Evolutionary conservation across 2,113 vertebrate species (phyloP).

Genomic region (Montifringilla adamsi): DNA sequence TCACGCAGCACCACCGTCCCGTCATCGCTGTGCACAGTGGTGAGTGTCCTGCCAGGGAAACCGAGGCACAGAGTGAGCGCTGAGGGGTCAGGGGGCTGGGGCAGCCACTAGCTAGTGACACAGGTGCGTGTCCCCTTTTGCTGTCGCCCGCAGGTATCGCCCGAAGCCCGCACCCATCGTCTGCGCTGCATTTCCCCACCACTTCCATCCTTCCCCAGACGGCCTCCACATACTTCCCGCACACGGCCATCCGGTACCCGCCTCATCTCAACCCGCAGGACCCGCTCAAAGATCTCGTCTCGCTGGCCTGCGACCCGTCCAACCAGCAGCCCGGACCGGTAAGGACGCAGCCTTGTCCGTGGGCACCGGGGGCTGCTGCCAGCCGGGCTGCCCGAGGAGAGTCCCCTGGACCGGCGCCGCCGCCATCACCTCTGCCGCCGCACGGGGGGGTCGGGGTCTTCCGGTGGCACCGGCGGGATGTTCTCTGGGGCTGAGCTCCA

Average conservation of each 20-base stretch:
- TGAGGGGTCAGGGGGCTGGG: rapidly evolving
- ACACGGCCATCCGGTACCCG: constrained; percentile 94
- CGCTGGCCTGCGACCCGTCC: constrained; percentile 93
- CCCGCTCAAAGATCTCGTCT: constrained; percentile 94
- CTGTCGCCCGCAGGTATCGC: constrained; percentile 77
- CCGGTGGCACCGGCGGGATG: rapidly evolving
- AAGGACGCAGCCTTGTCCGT: constrained; percentile 60
- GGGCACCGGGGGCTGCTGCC: background rate
- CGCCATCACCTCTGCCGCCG: background rate
- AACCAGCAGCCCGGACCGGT: constrained; percentile 91
- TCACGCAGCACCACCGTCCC: constrained; percentile 95
- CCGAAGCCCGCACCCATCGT: constrained; percentile 89
- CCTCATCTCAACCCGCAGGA: constrained; percentile 94
- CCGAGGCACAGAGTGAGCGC: rapidly evolving
- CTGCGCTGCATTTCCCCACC: constrained; percentile 91
- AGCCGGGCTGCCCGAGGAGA: background rate
- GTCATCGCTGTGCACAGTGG: constrained; percentile 98
- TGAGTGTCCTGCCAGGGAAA: constrained; percentile 60
- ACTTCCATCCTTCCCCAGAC: constrained; percentile 85
- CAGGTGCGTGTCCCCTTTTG: background rate
- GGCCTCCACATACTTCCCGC: constrained; percentile 89
- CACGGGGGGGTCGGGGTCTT: background rate
- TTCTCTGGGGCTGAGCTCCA: background rate
- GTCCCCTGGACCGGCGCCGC: background rate
- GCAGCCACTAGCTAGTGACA: background rate